Percentiles rank a stretch among this genome's conserved stretches.
These are phyloP conservation scores for Acronicta aceris DNA, from an alignment of 2,888 invertebrate genomes.

Conservation along the genomic window DNA sequence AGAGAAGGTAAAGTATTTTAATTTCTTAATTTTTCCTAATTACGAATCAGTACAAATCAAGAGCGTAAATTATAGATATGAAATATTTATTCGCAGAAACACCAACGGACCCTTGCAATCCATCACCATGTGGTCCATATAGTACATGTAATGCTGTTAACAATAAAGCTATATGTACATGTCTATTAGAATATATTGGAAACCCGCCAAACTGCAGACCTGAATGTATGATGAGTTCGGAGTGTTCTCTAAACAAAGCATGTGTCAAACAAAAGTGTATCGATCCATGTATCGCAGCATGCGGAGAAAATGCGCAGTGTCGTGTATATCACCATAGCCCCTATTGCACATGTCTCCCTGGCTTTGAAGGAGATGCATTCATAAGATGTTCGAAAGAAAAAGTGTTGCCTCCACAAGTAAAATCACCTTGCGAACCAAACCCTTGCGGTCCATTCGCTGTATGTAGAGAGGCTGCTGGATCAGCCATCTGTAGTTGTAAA, in stretches of 20 bases:
- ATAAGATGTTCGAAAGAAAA: slow-evolving; percentile 79
- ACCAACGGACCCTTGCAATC: slow-evolving; percentile 91
- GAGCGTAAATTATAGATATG: not conserved
- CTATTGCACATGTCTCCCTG: slow-evolving; percentile 92
- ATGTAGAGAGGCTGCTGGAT: slow-evolving; percentile 88
- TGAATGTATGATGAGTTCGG: slow-evolving; percentile 94
- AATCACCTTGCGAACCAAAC: slow-evolving; percentile 90
- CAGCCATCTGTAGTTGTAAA: slow-evolving; percentile 90
- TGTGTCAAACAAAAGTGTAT: slow-evolving; percentile 93
- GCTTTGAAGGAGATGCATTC: slow-evolving; percentile 94
- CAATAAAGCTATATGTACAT: slow-evolving; percentile 92
- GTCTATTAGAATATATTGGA: slow-evolving; percentile 91
- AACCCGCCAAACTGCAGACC: slow-evolving; percentile 94
- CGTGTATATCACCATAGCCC: slow-evolving; percentile 91
- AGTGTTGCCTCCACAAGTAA: slow-evolving; percentile 88
- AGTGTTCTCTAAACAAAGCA: slow-evolving; percentile 93
- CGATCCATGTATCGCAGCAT: slow-evolving; percentile 94
- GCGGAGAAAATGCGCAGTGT: slow-evolving; percentile 92
- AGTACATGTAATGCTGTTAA: slow-evolving; percentile 91
- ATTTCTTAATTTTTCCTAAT: no score
- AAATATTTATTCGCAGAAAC: slow-evolving; percentile 67
- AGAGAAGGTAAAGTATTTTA: slow-evolving; percentile 73
- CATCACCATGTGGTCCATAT: slow-evolving; percentile 94
- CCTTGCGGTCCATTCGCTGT: slow-evolving; percentile 92
- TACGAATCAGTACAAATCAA: not conserved